Base-by-base conservation (phyloP, 2,888 invertebrate genomes). In the Julus scanicus region DNA sequence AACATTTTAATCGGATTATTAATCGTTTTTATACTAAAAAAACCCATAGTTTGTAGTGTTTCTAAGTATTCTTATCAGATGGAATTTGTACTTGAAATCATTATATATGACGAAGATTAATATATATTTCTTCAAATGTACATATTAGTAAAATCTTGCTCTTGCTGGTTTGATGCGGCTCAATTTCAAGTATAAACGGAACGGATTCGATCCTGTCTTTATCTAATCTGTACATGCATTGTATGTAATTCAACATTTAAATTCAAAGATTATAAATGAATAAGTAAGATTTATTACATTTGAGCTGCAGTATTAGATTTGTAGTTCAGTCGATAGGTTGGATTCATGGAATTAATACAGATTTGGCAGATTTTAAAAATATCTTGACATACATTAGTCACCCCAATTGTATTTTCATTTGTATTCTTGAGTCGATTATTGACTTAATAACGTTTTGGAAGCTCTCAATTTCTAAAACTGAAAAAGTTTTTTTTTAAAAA, bases 161-260 rank as follows among this genome's bases (percentile, higher is more conserved):
- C 9, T 13, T 13, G 37, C 80, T 80, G 37, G 80, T 53, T 53
- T 17, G 0, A 13, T 53, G 53, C 15, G 53, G 53, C 53, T 17
- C 15, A 53, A 44, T 6, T 44, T 6, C 44, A 44, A 44, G 44
- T 44, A 44, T 6, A 17, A 53, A 53, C 13, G 53, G 17, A 53
- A 53, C 53, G 0, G 17, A 17, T 53, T 53, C 53, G 53, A 53
- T 53, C 53, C 53, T 13, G 49, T 49, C 8, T 71, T 29, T 2
- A 29, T 71, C 29, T 71, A 71, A 71, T 71, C 71, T 71, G 71
- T 2, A 3, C 80, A 80, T 37, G 80, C 37, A 80, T 80, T 80
- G 80, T 80, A 80, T 80, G 80, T 80, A 80, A 80, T 80, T 80
- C 37, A 37, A 11, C 80, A 37, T 80, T 80, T 37, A 80, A 80